Evolutionary conservation across 1,140 invertebrate genomes (phyloP), one percentile per base, ranked within the genome.

Genomic region (Theocolax elegans): DNA sequence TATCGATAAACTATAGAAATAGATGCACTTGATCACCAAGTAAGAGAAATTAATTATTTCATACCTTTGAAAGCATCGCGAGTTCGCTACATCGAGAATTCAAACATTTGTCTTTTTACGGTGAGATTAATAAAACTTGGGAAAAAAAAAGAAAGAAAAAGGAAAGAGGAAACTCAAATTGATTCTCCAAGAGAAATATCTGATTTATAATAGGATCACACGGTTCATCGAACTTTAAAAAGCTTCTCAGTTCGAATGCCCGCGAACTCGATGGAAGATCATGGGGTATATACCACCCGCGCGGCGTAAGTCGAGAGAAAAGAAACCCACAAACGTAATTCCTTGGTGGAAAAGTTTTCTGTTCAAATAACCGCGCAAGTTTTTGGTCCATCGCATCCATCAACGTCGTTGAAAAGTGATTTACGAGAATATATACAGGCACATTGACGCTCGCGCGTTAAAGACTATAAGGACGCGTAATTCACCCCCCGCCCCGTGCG

Each of bases 131-230:
- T n/a, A n/a, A n/a, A n/a, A n/a, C n/a, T n/a, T n/a, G n/a, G n/a
- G n/a, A n/a, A n/a, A n/a, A 7, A 15, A n/a, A 44, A 19, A 51
- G 23, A 51, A 8, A 12, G 21, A 13, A 10, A 6, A 51, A 65
- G 21, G 40, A 58, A 17, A 19, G 4, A 10, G 25, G 12, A 29
- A 65, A 58, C 21, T 46, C 10, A 25, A 38, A 64, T 48, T 29
- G 60, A 64, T 58, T 56, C 35, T 2, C 62, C 23, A n/a, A n/a
- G 29, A 49, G 17, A 66, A 71, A 65, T 65, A 71, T 71, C 69
- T 80, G 79, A 83, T 82, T 82, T 79, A 83, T 79, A 79, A 77
- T 74, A 74, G 70, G 75, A 80, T 78, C 75, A 75, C 71, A 74
- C 76, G 75, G 76, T 75, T 77, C 77, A 80, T 82, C 75, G 77